Evolutionary conservation across 1,140 invertebrate species (phyloP), one percentile per base, ranked within the genome.

Genomic region (Calliphora vicina): DNA sequence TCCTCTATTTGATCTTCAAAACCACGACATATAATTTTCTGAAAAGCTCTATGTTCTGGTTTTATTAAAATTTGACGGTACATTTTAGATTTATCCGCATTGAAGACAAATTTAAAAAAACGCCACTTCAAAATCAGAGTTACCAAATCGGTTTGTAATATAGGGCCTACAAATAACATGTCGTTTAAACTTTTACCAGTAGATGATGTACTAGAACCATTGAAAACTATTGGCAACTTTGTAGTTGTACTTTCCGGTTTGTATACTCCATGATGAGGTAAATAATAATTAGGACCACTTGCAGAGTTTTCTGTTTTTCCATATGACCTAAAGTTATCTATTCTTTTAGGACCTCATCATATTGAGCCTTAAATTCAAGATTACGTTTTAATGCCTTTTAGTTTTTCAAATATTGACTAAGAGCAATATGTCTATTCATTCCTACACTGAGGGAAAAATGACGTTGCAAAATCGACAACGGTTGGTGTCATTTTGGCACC

Each of bases 311-410:
- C 1, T 67, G 23, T 17, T 23, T 17, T 15, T 61, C 61, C 80
- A 81, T 81, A 35, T 81, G 80, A n/a, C 27, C 45, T 13, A 71
- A 67, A 67, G 57, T 50, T 3, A 81, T 50, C 20, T 81, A 67
- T 67, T 81, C 80, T 43, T 81, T n/a, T n/a, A 81, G 26, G 57
- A 81, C 80, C 9, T 61, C n/a, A 25, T 81, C 23, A 71, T 81
- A 81, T 71, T 81, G 45, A 45, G 20, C 15, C n/a, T 61, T 81
- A 8, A 61, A 26, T 10, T 61, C 50, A 4, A 50, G 80, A 61
- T 57, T 61, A 27, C 57, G 23, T 2, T 13, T n/a, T 4, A 81
- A 29, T 10, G 2, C 6, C 15, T 20, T 71, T 26, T 81, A 27
- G 6, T 25, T 81, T 9, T 25, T 45, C 10, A 81, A 29, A n/a